Conservation (phyloP, 2,797 vertebrate species). For the Meda fulgida region DNA sequence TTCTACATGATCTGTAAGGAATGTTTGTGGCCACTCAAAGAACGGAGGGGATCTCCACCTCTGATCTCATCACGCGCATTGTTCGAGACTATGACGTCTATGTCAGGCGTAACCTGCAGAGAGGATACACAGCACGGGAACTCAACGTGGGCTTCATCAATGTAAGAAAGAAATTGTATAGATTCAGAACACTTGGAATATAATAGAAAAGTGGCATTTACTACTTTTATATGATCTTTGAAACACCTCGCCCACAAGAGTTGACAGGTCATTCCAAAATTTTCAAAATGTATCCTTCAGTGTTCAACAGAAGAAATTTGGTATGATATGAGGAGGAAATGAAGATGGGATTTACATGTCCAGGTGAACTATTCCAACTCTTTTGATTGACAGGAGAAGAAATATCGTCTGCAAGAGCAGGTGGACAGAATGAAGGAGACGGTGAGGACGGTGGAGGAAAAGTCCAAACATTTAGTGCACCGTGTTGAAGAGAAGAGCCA, state of each 20-base stretch:
- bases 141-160: slow-evolving; percentile 97
- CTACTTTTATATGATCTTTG: background rate
- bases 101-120: slow-evolving; percentile 92
- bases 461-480: slow-evolving; percentile 96
- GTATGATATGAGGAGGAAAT: background rate
- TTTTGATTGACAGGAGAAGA: slow-evolving; percentile 87
- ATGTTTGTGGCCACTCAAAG: slow-evolving; percentile 97
- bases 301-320: background rate
- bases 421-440: slow-evolving; percentile 99
- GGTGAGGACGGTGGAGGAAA: slow-evolving; percentile 96
- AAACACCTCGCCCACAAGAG: background rate
- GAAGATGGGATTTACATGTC: background rate
- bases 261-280: background rate
- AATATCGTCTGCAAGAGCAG: slow-evolving; percentile 94
- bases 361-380: background rate
- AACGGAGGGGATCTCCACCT: slow-evolving; percentile 98
- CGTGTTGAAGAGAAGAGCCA: slow-evolving; percentile 97
- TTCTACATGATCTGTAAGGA: slow-evolving; percentile 72
- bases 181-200: background rate
- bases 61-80: slow-evolving; percentile 97
- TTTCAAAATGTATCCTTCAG: background rate
- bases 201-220: background rate
- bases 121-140: slow-evolving; percentile 95
- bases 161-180: slow-evolving; percentile 74
- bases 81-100: slow-evolving; percentile 96